Evolutionary conservation across 2,113 vertebrate genomes (phyloP).

Genomic region (Eublepharis macularius): DNA sequence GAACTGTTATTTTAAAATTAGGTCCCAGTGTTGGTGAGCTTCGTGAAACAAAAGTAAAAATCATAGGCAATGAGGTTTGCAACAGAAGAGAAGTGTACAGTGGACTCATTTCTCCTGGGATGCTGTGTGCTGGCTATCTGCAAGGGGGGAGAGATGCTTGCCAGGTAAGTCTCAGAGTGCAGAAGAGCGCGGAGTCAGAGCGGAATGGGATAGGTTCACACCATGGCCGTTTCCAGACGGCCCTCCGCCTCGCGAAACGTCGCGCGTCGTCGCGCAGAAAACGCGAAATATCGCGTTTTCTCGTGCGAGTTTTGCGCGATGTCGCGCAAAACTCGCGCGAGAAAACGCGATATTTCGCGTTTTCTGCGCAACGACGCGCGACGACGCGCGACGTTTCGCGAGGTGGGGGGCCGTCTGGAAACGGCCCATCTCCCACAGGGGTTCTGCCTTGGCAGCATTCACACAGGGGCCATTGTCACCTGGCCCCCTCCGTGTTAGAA

Average conservation of each 20-base stretch:
- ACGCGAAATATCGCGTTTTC: too few species aligned
- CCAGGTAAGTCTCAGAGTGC: slow-evolving; percentile 77
- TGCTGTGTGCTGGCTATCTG: slow-evolving; percentile 90
- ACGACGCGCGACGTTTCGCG: too few species aligned
- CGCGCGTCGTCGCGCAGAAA: too few species aligned
- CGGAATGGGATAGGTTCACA: not conserved
- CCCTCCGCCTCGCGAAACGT: too few species aligned
- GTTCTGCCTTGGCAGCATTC: not conserved
- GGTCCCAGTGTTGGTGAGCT: slow-evolving; percentile 74
- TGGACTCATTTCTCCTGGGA: slow-evolving; percentile 79
- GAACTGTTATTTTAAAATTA: not conserved
- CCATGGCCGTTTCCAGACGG: too few species aligned
- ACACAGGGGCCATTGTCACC: not conserved
- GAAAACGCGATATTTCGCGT: too few species aligned
- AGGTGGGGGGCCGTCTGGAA: too few species aligned
- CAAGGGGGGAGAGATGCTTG: slow-evolving; percentile 88
- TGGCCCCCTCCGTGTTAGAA: not conserved
- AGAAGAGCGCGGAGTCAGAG: not conserved
- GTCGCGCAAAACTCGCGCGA: too few species aligned
- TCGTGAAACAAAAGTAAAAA: slow-evolving; percentile 87
- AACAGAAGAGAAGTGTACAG: slow-evolving; percentile 69
- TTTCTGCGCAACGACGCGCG: too few species aligned
- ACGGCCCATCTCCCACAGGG: too few species aligned
- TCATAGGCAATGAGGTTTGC: slow-evolving; percentile 86
- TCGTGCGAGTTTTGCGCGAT: too few species aligned